Evolutionary conservation across 2,888 invertebrate species (phyloP), one percentile per base, ranked within the genome.

Genomic region (Trissoscelio sp.): DNA sequence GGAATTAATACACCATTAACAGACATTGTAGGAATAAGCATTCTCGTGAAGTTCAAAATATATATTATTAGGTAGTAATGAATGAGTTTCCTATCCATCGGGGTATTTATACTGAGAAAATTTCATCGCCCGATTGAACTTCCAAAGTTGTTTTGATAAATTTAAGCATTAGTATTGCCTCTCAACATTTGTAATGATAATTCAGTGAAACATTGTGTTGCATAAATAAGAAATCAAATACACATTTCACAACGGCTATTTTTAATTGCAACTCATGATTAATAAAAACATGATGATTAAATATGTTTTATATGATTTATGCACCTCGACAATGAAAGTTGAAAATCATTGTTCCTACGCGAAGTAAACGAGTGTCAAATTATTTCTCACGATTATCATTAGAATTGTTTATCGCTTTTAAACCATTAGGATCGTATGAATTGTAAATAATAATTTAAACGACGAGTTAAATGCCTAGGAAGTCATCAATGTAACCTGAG

Each of bases 1-100:
- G 62, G 20, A 39, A 62, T 62, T 51, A 57, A 62, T 73, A 42
- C 42, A 42, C 60, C 42, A 51, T 60, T 72, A 51, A 31, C 16
- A 37, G 16, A 3, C 37, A 70, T 48, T 46, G 48, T 6, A 37
- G 18, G n/a, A 70, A 48, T 46, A 48, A 46, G 11, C 28, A 16
- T 7, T 0, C 12, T 16, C 14, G 7, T 11, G 0, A 22, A 34
- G 20, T 37, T 51, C 12, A n/a, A 42, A 42, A 67, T 67, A 9
- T 42, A 28, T 28, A 20, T 69, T 42, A 69, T 69, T 69, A 42
- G 11, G 16, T 6, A 16, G 3, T 16, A 42, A 16, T 42, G n/a
- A 22, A 46, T 22, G 46, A 9, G 1, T n/a, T 7, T 9, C 18
- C n/a, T 22, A 16, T 11, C 16, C 9, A 9, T 44, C 9, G 18